phyloP scores from a whole-genome alignment of 1,140 invertebrate species.

The Bathynomus jamesi region DNA sequence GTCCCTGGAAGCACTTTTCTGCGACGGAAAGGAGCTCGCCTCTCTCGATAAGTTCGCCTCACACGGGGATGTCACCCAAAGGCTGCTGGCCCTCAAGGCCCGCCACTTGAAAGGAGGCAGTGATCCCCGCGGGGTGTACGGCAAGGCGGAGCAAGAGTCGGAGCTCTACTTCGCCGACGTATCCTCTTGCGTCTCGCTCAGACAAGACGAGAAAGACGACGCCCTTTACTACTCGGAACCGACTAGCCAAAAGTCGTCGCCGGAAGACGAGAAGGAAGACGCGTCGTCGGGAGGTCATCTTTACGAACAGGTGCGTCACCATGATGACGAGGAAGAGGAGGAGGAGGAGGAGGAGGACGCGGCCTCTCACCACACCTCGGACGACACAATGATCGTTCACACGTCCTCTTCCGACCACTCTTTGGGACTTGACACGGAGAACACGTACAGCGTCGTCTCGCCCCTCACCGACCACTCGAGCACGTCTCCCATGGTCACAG shows the following conservation, averaged over 20 bases:
- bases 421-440: conserved; percentile 31
- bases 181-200: conserved; percentile 66
- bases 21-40: conserved; percentile 46
- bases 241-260: conserved; percentile 14
- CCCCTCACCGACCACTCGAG: conserved; percentile 31
- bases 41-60: conserved; percentile 49
- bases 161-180: conserved; percentile 79
- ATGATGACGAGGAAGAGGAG: conserved; percentile 22
- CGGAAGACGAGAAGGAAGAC: neutral
- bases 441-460: conserved; percentile 34
- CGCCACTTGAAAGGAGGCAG: conserved; percentile 32
- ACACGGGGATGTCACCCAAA: conserved; percentile 46
- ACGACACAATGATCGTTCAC: conserved; percentile 37
- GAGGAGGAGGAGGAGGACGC: conserved; percentile 12
- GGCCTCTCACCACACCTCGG: conserved; percentile 33
- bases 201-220: conserved; percentile 46
- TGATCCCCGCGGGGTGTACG: conserved; percentile 35
- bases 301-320: conserved; percentile 31
- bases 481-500: conserved; percentile 31
- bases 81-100: conserved; percentile 36
- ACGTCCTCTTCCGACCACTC: conserved; percentile 33
- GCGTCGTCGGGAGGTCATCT: conserved; percentile 18
- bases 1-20: conserved; percentile 32
- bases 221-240: conserved; percentile 39
- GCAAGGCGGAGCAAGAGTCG: conserved; percentile 48